Evolutionary conservation across 2,888 invertebrate species (phyloP).

Genomic region (Mechanitis mazaeus): DNA sequence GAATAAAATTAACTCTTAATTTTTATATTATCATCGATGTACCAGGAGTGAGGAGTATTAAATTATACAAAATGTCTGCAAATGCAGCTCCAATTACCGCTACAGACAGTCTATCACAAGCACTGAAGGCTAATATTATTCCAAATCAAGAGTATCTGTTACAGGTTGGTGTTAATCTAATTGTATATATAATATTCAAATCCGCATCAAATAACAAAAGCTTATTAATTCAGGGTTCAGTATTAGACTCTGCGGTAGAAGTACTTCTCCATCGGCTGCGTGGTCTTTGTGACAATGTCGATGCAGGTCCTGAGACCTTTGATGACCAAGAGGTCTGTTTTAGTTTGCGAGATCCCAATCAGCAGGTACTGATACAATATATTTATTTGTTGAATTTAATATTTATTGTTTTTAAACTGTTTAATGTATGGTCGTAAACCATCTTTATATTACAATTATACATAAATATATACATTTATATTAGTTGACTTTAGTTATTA

Average conservation of each 20-base stretch:
- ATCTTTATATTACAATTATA: too few species aligned
- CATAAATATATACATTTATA: too few species aligned
- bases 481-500: too few species aligned
- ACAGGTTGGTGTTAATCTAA: conserved; percentile 45
- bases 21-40: background rate
- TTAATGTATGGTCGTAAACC: too few species aligned
- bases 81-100: conserved; percentile 79
- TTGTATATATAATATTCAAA: background rate
- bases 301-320: conserved; percentile 92
- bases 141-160: conserved; percentile 96
- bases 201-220: conserved; percentile 3
- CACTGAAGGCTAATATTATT: conserved; percentile 89
- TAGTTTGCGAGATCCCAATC: conserved; percentile 82
- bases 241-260: conserved; percentile 93
- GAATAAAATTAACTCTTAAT: too few species aligned
- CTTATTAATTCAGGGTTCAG: conserved; percentile 82
- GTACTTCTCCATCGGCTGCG: conserved; percentile 91
- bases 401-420: background rate
- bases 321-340: conserved; percentile 96
- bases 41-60: background rate
- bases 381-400: background rate
- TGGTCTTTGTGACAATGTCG: conserved; percentile 95
- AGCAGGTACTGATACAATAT: conserved; percentile 51
- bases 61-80: conserved; percentile 42
- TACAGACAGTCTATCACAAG: conserved; percentile 86